Evolutionary conservation across 2,888 invertebrate species (phyloP).

Genomic region (Lasioglossum lativentre): DNA sequence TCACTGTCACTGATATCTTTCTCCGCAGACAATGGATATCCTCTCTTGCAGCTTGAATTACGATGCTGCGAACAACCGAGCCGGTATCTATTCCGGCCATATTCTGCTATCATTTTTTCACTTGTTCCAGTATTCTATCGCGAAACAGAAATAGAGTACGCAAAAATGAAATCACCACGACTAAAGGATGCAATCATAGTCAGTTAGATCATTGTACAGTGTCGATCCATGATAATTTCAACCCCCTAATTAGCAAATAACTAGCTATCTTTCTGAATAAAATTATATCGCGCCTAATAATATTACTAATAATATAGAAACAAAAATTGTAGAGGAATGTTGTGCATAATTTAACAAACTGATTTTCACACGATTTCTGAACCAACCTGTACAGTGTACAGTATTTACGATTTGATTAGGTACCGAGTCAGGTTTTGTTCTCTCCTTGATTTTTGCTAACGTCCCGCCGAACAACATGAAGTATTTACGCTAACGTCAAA

Average conservation of each 20-base stretch:
- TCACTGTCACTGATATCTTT: constrained; percentile 69
- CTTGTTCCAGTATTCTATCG: not conserved
- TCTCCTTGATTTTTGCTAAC: constrained; percentile 19
- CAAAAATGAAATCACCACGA: not conserved
- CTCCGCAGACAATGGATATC: constrained; percentile 59
- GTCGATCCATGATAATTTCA: not conserved
- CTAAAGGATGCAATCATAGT: not conserved
- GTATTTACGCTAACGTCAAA: constrained; percentile 41
- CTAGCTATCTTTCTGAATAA: not conserved
- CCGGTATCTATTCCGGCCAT: constrained; percentile 50
- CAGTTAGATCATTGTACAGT: not conserved
- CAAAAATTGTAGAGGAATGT: too few species aligned
- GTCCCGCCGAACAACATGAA: not conserved
- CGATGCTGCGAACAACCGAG: constrained; percentile 48
- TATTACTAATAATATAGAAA: too few species aligned
- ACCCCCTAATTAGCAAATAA: not conserved
- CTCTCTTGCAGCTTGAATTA: constrained; percentile 53
- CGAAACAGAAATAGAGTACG: not conserved
- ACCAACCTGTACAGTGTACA: too few species aligned
- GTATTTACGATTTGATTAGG: not conserved
- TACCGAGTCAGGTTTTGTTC: constrained; percentile 1
- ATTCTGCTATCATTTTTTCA: not conserved
- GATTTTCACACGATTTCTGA: too few species aligned
- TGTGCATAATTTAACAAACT: too few species aligned
- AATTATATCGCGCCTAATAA: not conserved